Evolutionary conservation across 2,113 vertebrate species (phyloP), one percentile per base, ranked within the genome.

Genomic region (Pyxicephalus adspersus): DNA sequence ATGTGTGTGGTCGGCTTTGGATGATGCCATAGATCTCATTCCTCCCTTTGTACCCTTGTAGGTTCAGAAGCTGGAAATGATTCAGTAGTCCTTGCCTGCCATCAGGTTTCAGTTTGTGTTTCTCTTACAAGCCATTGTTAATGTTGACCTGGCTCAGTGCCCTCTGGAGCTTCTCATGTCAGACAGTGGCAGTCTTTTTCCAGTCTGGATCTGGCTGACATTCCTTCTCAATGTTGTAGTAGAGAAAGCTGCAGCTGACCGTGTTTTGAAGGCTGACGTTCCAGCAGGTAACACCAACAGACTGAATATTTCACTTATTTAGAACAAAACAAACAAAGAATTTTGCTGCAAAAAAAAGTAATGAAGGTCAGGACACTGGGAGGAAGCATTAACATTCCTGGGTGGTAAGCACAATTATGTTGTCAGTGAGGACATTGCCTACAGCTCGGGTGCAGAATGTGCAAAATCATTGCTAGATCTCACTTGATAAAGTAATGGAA

Each of bases 281-380:
- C 15, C 52, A n/a, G 31, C 23, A 61, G 55, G 72, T 29, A 31
- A 31, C 52, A 34, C 19, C 25, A 58, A 58, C 54, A 26, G 11
- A 19, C 54, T 25, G 28, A n/a, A 26, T 45, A 45, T 57, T 75
- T 75, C 57, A 75, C 71, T 29, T 58, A 38, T 74, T 74, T 60
- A 29, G 29, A 1, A 29, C 6, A 60, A 52, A 75, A 75, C 72
- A 75, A 70, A 63, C 34, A 26, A 75, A n/a, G 31, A 25, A 61
- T 58, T 55, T 38, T 22, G 23, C 31, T 25, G 72, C 72, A 61
- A 75, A 60, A 29, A 16, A 63, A 38, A 15, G 31, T 26, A 75
- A 25, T 61, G 57, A 75, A 75, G 72, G 72, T 28, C 72, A 75
- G 25, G 55, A 25, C 72, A 20, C 26, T 1, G 8, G 9, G 29